These are phyloP conservation scores for Ceratina japonica DNA, from an alignment of 1,140 invertebrate genomes.

Conservation along the genomic window DNA sequence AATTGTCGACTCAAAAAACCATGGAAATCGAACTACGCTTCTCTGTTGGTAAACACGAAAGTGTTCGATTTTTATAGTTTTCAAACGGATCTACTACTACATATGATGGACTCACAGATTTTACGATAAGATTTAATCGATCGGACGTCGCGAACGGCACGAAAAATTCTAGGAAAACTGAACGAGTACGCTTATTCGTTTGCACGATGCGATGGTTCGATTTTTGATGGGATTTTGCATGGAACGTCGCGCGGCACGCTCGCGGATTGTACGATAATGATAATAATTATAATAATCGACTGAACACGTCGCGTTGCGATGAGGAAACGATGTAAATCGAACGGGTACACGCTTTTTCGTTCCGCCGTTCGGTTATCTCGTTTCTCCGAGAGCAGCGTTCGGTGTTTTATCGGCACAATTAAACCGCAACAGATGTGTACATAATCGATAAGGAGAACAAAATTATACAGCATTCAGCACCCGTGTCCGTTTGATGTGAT, in stretches of 20 bases:
- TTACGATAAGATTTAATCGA: too few species aligned
- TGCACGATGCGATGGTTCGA: too few species aligned
- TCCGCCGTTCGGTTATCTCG: conserved; percentile 13
- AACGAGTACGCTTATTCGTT: too few species aligned
- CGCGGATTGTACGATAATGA: too few species aligned
- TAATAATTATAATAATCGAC: too few species aligned
- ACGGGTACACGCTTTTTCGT: conserved; percentile 53
- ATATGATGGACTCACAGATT: too few species aligned
- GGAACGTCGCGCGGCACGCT: too few species aligned
- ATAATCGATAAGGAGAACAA: conserved; percentile 54
- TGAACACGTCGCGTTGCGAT: conserved; percentile 11
- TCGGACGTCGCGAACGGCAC: too few species aligned
- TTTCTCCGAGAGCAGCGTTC: not conserved
- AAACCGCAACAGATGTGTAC: conserved; percentile 60
- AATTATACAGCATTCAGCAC: conserved; percentile 52
- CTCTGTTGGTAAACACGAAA: not conserved
- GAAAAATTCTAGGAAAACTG: too few species aligned
- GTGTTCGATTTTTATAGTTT: not conserved
- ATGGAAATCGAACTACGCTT: not conserved
- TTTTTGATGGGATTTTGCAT: too few species aligned
- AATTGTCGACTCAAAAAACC: not conserved
- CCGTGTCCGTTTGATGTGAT: conserved; percentile 69
- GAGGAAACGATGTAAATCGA: conserved; percentile 14
- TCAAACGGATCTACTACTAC: too few species aligned
- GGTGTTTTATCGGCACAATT: conserved; percentile 65